Conservation (phyloP, 2,113 vertebrate species). For the Saimiri boliviensis region DNA sequence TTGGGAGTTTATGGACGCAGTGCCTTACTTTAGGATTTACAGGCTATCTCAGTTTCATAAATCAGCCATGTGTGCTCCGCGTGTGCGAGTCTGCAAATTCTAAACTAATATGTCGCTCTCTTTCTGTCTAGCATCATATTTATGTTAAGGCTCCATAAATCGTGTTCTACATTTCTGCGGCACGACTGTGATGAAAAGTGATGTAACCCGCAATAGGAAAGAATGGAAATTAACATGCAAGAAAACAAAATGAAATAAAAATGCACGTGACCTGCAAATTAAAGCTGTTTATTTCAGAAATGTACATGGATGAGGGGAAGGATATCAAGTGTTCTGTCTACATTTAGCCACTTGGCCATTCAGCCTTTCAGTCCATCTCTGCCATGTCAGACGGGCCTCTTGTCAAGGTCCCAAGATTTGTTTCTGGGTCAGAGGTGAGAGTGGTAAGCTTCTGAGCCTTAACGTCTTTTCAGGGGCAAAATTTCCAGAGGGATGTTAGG, state of each 20-base stretch:
- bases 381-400: background rate
- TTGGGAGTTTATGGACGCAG: background rate
- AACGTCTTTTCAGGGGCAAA: background rate
- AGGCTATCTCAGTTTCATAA: slow-evolving; percentile 28
- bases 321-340: background rate
- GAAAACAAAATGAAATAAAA: slow-evolving; percentile 65
- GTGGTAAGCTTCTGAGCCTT: slow-evolving; percentile 4
- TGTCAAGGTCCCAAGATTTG: background rate
- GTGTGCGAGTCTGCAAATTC: slow-evolving; percentile 68
- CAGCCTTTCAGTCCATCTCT: background rate
- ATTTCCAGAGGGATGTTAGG: background rate
- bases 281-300: slow-evolving; percentile 17
- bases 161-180: background rate
- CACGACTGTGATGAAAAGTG: slow-evolving; percentile 42
- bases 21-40: background rate
- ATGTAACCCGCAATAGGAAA: slow-evolving; percentile 40
- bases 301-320: background rate
- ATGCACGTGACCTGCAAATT: background rate
- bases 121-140: slow-evolving; percentile 70
- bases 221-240: slow-evolving; percentile 59
- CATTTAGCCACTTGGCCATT: background rate
- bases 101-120: slow-evolving; percentile 69
- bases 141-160: slow-evolving; percentile 73
- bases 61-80: background rate
- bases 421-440: background rate